Conservation (phyloP, 1,140 invertebrate genomes). For the Batillaria attramentaria region DNA sequence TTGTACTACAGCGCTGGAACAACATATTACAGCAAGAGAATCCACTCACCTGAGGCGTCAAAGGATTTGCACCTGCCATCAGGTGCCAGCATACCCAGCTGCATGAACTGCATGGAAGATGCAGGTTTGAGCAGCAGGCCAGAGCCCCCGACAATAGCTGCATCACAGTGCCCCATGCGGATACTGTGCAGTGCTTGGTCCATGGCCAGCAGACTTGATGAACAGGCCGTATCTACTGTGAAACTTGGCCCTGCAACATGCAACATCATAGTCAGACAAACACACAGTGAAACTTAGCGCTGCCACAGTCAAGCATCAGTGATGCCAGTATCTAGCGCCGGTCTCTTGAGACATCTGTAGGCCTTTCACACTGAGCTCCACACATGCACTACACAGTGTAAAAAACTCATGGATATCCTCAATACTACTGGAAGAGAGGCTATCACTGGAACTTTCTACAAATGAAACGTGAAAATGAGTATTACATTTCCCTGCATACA, state of each 20-base stretch:
- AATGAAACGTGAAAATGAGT: too few relatives aligned
- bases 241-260: slow-evolving; percentile 85
- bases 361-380: too few relatives aligned
- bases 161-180: slow-evolving; percentile 87
- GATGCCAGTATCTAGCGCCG: too few relatives aligned
- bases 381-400: too few relatives aligned
- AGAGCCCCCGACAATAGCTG: slow-evolving; percentile 91
- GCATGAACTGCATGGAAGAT: slow-evolving; percentile 92
- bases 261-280: neutral
- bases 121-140: slow-evolving; percentile 90
- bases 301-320: too few relatives aligned
- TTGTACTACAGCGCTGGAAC: neutral
- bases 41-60: slow-evolving; percentile 83
- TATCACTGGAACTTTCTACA: too few relatives aligned
- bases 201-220: slow-evolving; percentile 90
- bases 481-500: too few relatives aligned
- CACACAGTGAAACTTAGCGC: too few relatives aligned
- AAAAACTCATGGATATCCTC: too few relatives aligned
- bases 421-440: too few relatives aligned
- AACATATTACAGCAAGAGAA: neutral
- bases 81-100: slow-evolving; percentile 89
- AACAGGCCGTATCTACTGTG: slow-evolving; percentile 95
- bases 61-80: slow-evolving; percentile 95
- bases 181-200: slow-evolving; percentile 90
- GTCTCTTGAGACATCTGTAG: too few relatives aligned